Evolutionary conservation across 2,797 vertebrate genomes (phyloP), one percentile per base, ranked within the genome.

Genomic region (Anabas testudineus): DNA sequence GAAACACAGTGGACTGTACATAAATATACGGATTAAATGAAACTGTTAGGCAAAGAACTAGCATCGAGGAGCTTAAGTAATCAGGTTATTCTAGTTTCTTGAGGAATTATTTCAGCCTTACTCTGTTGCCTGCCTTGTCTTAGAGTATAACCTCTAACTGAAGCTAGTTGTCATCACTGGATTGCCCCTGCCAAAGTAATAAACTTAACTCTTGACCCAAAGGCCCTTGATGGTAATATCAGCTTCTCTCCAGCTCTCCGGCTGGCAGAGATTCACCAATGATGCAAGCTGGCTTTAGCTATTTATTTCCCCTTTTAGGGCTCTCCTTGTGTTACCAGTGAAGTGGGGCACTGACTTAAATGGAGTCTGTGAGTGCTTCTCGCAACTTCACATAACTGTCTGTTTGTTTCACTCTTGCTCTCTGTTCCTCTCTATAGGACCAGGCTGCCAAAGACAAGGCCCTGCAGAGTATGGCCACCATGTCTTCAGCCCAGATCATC

Each of bases 391-490:
- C 42, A 16, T 78, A 36, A 63, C 65, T 43, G 68, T 87, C 59
- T 69, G 60, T 81, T 58, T 83, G 65, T 75, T 66, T 88, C 47
- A 79, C 55, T 48, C 65, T 68, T 7, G 5, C 52, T 69, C 39
- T 79, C 61, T 70, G 14, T 81, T 51, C 34, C 57, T 59, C 65
- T 72, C 54, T 55, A 1, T 43, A 98, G 97, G 97, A 99, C 88
- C 97, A 99, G 94, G 96, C 94, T 83, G 96, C 97, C 90, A 99
- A 99, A 95, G 97, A 98, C 92, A 98, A 99, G 92, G 97, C 96
- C 58, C 94, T 99, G 84, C 97, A 99, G 90, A 98, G 95, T 89
- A 97, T 99, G 96, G 96, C 97, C 87, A 94, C 93, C 85, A 96
- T 99, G 97, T 97, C 97, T 74, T 97, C 97, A 47, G 96, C 97